Base-by-base conservation (phyloP, 2,113 vertebrate genomes). In the Rhea americana region DNA sequence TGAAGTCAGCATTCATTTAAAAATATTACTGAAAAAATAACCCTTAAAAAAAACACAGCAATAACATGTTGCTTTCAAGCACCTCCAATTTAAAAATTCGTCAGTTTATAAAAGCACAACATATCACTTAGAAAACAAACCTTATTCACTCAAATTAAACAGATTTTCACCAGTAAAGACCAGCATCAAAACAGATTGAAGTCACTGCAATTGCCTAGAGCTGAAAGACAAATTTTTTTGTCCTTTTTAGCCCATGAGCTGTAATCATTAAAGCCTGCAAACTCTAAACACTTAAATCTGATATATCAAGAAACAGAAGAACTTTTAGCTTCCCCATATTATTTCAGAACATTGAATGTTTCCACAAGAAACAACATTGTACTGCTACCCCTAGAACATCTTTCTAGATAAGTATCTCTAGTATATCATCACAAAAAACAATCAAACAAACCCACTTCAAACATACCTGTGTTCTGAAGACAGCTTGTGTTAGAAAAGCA, bases 331-430 rank as follows among this genome's bases (percentile, higher is more conserved):
- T 79, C 30, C 25, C 4, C 4, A 11, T 47, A 76, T 32, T 1
- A 30, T 18, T 75, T 37, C 12, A 43, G 2, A 5, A 7, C 3
- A 0, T 1, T 3, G 7, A 2, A 12, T 1, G 1, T 5, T 82
- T 30, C 13, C 5, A 51, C 6, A 1, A 63, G 15, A 47, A 91
- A 55, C 18, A 50, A 4, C 21, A 39, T 22, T 4, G 4, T 11
- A 2, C 15, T 32, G 7, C 3, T 2, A 1, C 7, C 59, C 56
- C 21, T 26, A 51, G 14, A 35, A 25, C 17, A 11, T 51, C 68
- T n/a, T 37, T 26, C 32, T 1, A 45, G 9, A 55, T 2, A 17
- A 63, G 7, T 2, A 21, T 11, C n/a, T 68, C 3, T 5, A 72
- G 2, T 1, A 9, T 5, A 32, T 6, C 0, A 19, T 1, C 12